These are phyloP conservation scores for human (Homo sapiens) DNA, from an alignment of 2,113 vertebrate genomes.

Conservation along the genomic window GRCh38 chr5:168263501-168264000, in stretches of 20 bases:
- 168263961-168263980: constrained; percentile 84
- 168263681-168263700: constrained; percentile 98
- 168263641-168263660: constrained; percentile 93
- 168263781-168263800: constrained; percentile 98
- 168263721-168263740: constrained; percentile 99
- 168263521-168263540: constrained; percentile 57
- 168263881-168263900: constrained; percentile 99
- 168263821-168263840: constrained; percentile 92
- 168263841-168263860: constrained; percentile 93
- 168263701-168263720: constrained; percentile 98
- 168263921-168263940: constrained; percentile 75
- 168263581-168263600: constrained; percentile 86
- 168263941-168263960: constrained; percentile 87
- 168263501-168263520: constrained; percentile 12
- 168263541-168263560: constrained; percentile 86
- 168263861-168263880: constrained; percentile 98
- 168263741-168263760: constrained; percentile 98
- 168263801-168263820: constrained; percentile 94
- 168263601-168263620: constrained; percentile 90
- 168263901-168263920: constrained; percentile 89
- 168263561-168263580: constrained; percentile 91
- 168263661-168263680: constrained; percentile 96
- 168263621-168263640: constrained; percentile 94
- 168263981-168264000: constrained; percentile 94
- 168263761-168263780: constrained; percentile 93